A percentile compares a stretch with the other conserved stretches of the same genome.
These are phyloP conservation scores for Stercorarius parasiticus DNA, from an alignment of 2,113 vertebrate genomes.

Conservation along the genomic window DNA sequence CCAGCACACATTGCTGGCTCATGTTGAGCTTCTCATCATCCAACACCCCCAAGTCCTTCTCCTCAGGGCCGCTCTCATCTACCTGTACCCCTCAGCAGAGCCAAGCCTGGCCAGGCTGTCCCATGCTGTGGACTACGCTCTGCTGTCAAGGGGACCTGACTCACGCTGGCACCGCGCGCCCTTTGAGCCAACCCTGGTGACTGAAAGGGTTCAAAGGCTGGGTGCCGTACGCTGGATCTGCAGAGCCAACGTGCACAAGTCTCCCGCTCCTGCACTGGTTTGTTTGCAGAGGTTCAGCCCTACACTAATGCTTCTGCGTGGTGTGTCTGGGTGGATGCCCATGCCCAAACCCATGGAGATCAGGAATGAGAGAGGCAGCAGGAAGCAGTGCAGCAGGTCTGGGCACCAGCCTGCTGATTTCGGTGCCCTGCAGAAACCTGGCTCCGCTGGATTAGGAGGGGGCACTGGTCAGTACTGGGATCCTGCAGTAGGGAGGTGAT, in stretches of 20 bases:
- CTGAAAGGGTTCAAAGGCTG: neutral
- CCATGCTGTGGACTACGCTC: neutral
- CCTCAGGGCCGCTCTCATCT: neutral
- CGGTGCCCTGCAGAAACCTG: neutral
- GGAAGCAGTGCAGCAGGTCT: neutral
- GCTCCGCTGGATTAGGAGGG: neutral
- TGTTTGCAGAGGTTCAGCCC: neutral
- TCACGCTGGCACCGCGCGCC: rapidly evolving
- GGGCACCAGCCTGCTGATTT: neutral
- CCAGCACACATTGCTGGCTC: neutral
- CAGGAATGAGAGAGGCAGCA: neutral
- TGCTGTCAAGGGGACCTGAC: too few relatives aligned
- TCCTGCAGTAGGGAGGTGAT: neutral
- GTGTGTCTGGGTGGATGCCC: neutral
- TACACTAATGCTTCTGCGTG: neutral
- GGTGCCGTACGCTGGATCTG: rapidly evolving
- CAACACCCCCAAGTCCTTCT: neutral
- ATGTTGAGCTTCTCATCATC: neutral
- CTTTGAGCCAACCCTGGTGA: neutral
- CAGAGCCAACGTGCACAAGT: rapidly evolving
- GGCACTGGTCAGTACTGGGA: neutral
- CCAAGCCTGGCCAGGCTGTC: neutral
- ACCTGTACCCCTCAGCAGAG: neutral
- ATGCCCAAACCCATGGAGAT: neutral
- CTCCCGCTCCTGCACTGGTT: neutral